Evolutionary conservation across 2,797 vertebrate species (phyloP), one percentile per base, ranked within the genome.

Genomic region (Leptodactylus fallax): DNA sequence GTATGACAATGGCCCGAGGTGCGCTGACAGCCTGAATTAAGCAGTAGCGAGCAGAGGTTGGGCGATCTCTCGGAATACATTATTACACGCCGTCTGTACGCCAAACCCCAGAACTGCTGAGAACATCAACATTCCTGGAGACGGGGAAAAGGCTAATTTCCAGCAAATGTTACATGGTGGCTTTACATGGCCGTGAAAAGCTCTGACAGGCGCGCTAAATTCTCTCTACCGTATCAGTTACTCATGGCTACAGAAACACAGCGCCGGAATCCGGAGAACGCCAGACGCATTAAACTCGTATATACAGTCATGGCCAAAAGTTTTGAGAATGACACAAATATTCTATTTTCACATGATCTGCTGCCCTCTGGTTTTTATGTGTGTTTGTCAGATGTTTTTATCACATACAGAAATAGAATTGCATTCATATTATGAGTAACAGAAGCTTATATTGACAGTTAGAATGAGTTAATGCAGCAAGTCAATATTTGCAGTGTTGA

Each of bases 201-300:
- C 72, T 55, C 69, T 65, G 79, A 87, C 86, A 82, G 67, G 16
- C 55, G 79, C 69, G 27, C 36, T 87, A 82, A 72, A 81, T 87
- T 87, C 55, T 72, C 53, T 77, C 82, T 53, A 63, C 71, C 76
- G 63, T 76, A 51, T n/a, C n/a, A n/a, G n/a, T n/a, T n/a, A n/a
- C n/a, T n/a, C n/a, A 87, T 76, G 14, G 63, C 67, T 61, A 63
- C 47, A 12, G 63, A 74, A 87, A 74, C 67, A 72, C 16, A 61
- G 14, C 58, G 23, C 65, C 8, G 55, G 63, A 60, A 55, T 51
- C 45, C 53, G 6, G 27, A 51, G 72, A 49, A 23, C 11, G n/a
- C n/a, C 67, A 55, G 45, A 81, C 55, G 36, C 23, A 76, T 36
- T 76, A 74, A 65, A 65, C 21, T 36, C 45, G 12, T 65, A 63